phyloP scores from a whole-genome alignment of 2,797 vertebrate species.

The Alfaro cultratus region DNA sequence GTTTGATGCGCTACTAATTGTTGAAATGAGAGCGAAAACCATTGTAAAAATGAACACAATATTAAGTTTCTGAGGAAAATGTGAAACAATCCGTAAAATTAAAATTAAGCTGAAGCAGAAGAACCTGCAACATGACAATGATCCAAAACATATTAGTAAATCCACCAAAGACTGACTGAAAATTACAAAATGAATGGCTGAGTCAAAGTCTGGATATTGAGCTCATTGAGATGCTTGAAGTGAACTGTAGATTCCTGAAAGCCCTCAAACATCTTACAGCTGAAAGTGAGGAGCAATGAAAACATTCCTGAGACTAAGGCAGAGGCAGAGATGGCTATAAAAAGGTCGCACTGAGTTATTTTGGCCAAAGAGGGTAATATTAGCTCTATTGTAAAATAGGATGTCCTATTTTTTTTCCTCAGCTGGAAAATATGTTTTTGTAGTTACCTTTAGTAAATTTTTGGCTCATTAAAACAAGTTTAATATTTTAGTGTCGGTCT shows the following conservation, averaged over 20 bases:
- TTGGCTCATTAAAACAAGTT: background rate
- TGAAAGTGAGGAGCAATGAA: background rate
- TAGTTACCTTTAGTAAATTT: too few relatives aligned
- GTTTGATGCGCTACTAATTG: background rate
- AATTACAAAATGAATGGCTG: background rate
- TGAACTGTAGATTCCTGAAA: background rate
- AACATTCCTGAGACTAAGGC: background rate
- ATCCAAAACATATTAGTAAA: background rate
- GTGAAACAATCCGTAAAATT: background rate
- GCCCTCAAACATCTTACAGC: background rate
- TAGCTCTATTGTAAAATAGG: background rate
- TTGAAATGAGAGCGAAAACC: background rate
- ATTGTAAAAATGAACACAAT: background rate
- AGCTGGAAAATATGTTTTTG: background rate
- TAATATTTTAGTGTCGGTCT: background rate
- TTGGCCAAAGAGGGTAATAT: background rate
- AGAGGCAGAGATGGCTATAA: background rate
- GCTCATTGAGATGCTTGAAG: background rate
- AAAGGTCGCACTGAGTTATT: background rate
- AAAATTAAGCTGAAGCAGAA: background rate
- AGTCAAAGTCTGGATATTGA: background rate
- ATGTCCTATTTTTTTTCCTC: background rate
- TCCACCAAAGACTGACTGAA: background rate
- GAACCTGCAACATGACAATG: background rate
- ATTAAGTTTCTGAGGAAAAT: background rate